Percentiles rank a stretch among this genome's conserved stretches.
Evolutionary conservation across 1,140 invertebrate genomes (phyloP).

Genomic region (Caerostris darwini): DNA sequence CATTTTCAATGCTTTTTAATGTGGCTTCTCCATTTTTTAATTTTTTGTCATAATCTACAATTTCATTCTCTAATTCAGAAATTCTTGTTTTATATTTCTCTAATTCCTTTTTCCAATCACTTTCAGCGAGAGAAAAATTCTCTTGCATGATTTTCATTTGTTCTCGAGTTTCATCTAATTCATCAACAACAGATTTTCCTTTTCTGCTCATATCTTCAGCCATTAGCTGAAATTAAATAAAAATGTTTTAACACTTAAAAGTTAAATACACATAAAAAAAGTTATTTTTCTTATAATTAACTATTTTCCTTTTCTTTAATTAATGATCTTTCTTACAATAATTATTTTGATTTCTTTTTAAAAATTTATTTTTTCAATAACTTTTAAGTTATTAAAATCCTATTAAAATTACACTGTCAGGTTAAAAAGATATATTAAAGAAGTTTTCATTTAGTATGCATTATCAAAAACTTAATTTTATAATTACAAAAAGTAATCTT

Average conservation of each 20-base stretch:
- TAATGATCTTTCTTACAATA: too few species aligned
- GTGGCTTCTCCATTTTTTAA: constrained; percentile 79
- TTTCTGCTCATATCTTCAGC: constrained; percentile 88
- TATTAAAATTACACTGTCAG: too few species aligned
- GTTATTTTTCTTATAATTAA: too few species aligned
- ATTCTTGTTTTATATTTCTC: constrained; percentile 82
- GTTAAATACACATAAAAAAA: too few species aligned
- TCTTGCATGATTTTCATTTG: constrained; percentile 91
- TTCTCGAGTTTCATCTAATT: constrained; percentile 89
- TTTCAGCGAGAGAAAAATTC: constrained; percentile 88
- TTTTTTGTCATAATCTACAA: constrained; percentile 83
- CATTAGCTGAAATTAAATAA: constrained; percentile 85
- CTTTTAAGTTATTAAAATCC: too few species aligned
- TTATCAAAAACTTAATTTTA: too few species aligned
- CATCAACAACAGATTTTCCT: constrained; percentile 86
- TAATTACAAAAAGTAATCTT: too few species aligned
- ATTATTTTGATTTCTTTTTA: too few species aligned
- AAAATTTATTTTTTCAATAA: too few species aligned
- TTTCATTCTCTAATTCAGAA: constrained; percentile 82
- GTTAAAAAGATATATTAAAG: too few species aligned
- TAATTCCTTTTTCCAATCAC: constrained; percentile 87
- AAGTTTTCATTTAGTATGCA: too few species aligned
- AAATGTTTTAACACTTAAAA: neutral
- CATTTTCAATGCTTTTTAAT: constrained; percentile 80
- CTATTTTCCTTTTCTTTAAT: too few species aligned